Base-by-base conservation (phyloP, 2,888 invertebrate species). In the Halictus ligatus region DNA sequence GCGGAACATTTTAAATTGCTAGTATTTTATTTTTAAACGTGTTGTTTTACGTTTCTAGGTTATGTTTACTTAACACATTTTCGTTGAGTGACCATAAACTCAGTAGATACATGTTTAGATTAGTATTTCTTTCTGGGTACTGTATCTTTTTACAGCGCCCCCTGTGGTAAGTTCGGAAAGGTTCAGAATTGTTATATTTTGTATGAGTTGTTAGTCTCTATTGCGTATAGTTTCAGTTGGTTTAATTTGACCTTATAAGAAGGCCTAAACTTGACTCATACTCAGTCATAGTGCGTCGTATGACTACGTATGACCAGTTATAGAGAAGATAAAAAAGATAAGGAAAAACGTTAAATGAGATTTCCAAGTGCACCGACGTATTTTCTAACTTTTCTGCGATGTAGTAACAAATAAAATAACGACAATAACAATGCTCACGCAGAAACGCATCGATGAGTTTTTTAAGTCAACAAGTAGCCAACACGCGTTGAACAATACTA, bases 391-490 rank as follows among this genome's bases (percentile, higher is more conserved):
- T 64, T 35, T 29, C 2, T 67, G 35, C 1, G 54, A n/a, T 10
- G 35, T 67, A 8, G 2, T 8, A 29, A 29, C 15, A 64, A 29
- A 35, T n/a, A 60, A 60, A 60, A 60, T 60, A 60, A 25, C 1
- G 50, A 50, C 21, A 54, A 21, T 58, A 25, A 58, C 4, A 60
- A 86, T 86, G 86, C 18, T 10, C 0, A 67, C 29, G 2, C 89
- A 89, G 75, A 80, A 25, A 3, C 72, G 25, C 3, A 80, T 89
- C 7, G 81, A 90, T 8, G 72, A 90, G 15, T 89, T 48, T 50
- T 89, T 69, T 58, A 76, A 77, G 77, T 48, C 43, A 50, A 50
- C 43, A 4, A 60, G 21, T 25, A 79, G 25, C 13, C 77, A 21
- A 21, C 72, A 15, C 15, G 13, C 10, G 4, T 8, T 60, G 8